Evolutionary conservation across 2,888 invertebrate genomes (phyloP), one percentile per base, ranked within the genome.

Genomic region (Punctoribates punctum): DNA sequence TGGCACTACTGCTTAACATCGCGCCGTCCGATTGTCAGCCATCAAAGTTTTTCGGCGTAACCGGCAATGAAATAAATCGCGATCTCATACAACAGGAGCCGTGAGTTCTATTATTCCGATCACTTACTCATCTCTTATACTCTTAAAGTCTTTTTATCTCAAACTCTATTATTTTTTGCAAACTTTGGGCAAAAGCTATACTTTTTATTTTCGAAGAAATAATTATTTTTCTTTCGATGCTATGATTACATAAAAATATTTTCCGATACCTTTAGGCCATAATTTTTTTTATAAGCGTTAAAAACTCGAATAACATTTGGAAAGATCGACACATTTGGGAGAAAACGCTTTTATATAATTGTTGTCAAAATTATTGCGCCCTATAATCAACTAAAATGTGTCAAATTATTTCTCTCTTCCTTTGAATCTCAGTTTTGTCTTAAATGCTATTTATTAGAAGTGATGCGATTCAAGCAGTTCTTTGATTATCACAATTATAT

Each of bases 71-170:
- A 34, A 34, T 78, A 13, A 72, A 77, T 11, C 67, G 72, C 29
- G 76, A 75, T 42, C 78, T 78, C 34, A 72, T 77, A 15, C 78
- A 78, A 62, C 77, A 79, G 70, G 79, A 79, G 77, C 79, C 79
- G 79, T 79, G 70, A 79, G 79, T 79, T 62, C 73, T 38, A 25
- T 46, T 42, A 20, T 60, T 34, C 34, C 34, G 8, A 34, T 34
- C 34, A 34, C 34, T 34, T 34, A 34, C 34, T 34, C 34, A 34
- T 34, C 34, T 34, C 34, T 34, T 34, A 34, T 34, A 34, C 1
- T 25, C 27, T 60, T 2, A 54, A 54, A 54, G 3, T n/a, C 23
- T 60, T 60, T 60, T n/a, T n/a, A 23, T 23, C 23, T 57, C 3
- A 57, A 57, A 57, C 17, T 17, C 13, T 60, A 60, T 23, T 60